These are phyloP conservation scores for Hydroisotoma schaefferi DNA, from an alignment of 2,888 invertebrate species.

Conservation along the genomic window DNA sequence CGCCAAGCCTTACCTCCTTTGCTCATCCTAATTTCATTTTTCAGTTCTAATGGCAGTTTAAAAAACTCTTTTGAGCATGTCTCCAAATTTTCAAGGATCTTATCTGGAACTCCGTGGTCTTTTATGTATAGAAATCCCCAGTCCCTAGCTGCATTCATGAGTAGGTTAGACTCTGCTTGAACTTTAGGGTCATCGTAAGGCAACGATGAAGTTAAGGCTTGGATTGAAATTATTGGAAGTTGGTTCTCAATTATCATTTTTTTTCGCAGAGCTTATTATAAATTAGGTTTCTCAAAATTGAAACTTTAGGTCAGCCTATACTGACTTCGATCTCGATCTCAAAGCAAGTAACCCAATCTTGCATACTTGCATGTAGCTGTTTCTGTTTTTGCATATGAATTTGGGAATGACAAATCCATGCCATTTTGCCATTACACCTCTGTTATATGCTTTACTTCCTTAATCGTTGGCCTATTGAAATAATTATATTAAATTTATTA, in stretches of 20 bases:
- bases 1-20: constrained; percentile 12
- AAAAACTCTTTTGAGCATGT: constrained; percentile 7
- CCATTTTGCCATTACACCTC: no score
- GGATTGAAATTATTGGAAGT: constrained; percentile 7
- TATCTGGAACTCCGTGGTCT: constrained; percentile 10
- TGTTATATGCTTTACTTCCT: no score
- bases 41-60: constrained; percentile 3
- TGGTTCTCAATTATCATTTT: not conserved
- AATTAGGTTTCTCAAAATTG: no score
- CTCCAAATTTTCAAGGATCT: constrained; percentile 6
- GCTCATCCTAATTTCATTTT: constrained; percentile 9
- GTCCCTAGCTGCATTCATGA: constrained; percentile 3
- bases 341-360: no score
- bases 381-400: no score
- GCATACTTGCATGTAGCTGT: no score
- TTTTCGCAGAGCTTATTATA: no score
- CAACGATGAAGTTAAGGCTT: not conserved
- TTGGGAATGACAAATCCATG: no score
- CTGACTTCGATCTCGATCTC: no score
- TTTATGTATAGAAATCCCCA: constrained; percentile 15
- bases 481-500: no score
- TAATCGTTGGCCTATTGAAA: no score
- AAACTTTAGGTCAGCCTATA: no score
- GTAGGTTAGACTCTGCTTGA: not conserved
- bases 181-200: not conserved